Evolutionary conservation across 1,140 invertebrate species (phyloP).

Genomic region (Solenopsis invicta): DNA sequence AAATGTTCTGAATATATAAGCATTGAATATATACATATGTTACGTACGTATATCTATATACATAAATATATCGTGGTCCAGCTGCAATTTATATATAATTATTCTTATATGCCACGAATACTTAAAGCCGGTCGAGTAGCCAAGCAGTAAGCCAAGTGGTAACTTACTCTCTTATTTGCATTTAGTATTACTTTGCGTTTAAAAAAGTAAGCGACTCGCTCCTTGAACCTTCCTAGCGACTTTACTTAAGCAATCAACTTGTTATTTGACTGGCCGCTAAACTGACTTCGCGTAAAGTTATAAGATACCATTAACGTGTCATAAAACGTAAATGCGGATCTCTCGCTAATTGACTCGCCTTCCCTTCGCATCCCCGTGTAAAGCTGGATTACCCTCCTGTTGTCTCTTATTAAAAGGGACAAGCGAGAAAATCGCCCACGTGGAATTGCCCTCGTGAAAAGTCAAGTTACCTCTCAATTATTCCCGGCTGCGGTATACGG

Average conservation of each 20-base stretch:
- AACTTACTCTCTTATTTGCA: conserved; percentile 40
- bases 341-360: conserved; percentile 49
- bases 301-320: conserved; percentile 45
- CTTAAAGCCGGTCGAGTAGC: not conserved
- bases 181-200: conserved; percentile 38
- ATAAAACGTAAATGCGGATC: conserved; percentile 51
- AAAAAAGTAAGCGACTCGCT: conserved; percentile 29
- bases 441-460: conserved; percentile 25
- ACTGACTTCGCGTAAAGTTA: conserved; percentile 34
- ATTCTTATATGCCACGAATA: conserved; percentile 35
- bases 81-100: conserved; percentile 26
- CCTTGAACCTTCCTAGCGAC: conserved; percentile 20
- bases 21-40: not conserved
- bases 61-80: conserved; percentile 13
- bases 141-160: conserved; percentile 12
- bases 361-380: not conserved
- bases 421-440: conserved; percentile 31
- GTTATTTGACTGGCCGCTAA: conserved; percentile 49
- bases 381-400: conserved; percentile 37
- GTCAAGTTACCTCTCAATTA: conserved; percentile 40
- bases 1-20: not conserved
- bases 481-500: not conserved
- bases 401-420: conserved; percentile 43
- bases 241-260: conserved; percentile 39
- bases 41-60: not conserved